Evolutionary conservation across 2,797 vertebrate genomes (phyloP).

Genomic region (Prionace glauca): DNA sequence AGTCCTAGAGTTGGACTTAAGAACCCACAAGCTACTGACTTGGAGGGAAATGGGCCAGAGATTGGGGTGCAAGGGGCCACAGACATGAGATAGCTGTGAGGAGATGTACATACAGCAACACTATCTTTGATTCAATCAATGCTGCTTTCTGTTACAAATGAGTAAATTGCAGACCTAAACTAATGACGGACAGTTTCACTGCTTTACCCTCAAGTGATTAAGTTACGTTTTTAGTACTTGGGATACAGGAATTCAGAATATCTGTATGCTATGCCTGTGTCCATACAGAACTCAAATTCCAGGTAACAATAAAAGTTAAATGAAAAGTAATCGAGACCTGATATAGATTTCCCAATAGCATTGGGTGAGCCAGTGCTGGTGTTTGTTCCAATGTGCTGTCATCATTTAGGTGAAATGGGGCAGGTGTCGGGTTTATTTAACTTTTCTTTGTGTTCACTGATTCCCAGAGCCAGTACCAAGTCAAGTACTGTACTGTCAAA

Average conservation of each 20-base stretch:
- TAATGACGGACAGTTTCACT: background rate
- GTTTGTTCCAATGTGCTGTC: background rate
- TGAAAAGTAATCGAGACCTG: background rate
- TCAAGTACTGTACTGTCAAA: background rate
- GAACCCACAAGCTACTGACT: background rate
- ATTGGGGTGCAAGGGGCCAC: accelerated
- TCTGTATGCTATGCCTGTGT: background rate
- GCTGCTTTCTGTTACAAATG: background rate
- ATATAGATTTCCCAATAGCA: background rate
- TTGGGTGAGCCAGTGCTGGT: too few relatives aligned
- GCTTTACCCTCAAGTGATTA: background rate
- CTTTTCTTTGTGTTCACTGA: background rate
- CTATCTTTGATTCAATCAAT: too few relatives aligned
- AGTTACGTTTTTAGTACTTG: background rate
- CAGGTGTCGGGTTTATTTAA: background rate
- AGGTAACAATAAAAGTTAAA: background rate
- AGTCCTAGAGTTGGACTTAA: background rate
- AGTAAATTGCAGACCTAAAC: background rate
- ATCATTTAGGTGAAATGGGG: background rate
- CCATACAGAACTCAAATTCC: background rate
- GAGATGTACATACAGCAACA: background rate
- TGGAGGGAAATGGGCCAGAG: background rate
- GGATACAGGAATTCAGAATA: background rate
- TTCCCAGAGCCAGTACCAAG: background rate
- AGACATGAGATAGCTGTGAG: background rate